Conservation (phyloP, 2,888 invertebrate genomes). For the Latrodectus hesperus region DNA sequence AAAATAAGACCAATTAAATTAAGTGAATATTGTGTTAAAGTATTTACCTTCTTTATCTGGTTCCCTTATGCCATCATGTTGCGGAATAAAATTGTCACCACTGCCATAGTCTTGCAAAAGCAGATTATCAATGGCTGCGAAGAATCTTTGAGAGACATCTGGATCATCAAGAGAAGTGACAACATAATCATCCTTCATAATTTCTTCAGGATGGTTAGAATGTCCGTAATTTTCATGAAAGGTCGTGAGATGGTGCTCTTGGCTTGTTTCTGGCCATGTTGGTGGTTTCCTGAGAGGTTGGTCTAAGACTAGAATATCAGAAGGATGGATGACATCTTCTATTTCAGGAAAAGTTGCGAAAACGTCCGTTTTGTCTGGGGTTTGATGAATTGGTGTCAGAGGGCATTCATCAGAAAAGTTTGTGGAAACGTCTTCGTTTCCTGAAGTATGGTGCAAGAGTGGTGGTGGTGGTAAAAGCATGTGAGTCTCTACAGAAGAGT, state of each 20-base stretch:
- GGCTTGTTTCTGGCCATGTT: constrained; percentile 17
- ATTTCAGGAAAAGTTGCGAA: constrained; percentile 65
- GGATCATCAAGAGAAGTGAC: constrained; percentile 66
- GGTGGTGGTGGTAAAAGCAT: constrained; percentile 49
- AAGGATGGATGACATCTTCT: constrained; percentile 69
- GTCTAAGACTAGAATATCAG: constrained; percentile 70
- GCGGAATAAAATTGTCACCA: constrained; percentile 26
- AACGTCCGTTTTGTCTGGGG: constrained; percentile 13
- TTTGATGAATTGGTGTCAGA: constrained; percentile 28
- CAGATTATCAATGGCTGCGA: constrained; percentile 65
- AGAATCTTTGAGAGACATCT: constrained; percentile 64
- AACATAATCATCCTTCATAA: constrained; percentile 63
- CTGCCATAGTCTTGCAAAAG: constrained; percentile 58
- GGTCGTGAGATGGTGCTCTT: not conserved
- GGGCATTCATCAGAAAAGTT: constrained; percentile 57
- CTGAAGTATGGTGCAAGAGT: constrained; percentile 36
- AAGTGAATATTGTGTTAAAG: not conserved
- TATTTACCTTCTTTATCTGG: constrained; percentile 30
- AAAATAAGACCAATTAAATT: too few species aligned
- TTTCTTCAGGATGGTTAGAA: constrained; percentile 30
- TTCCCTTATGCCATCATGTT: constrained; percentile 13
- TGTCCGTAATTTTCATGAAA: constrained; percentile 18
- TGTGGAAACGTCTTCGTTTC: constrained; percentile 32
- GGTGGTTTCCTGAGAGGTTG: constrained; percentile 59
- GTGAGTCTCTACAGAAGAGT: constrained; percentile 18